A percentile compares a stretch with the other conserved stretches of the same genome.
Evolutionary conservation across 2,113 vertebrate species (phyloP).

Genomic region (Quiscalus mexicanus): DNA sequence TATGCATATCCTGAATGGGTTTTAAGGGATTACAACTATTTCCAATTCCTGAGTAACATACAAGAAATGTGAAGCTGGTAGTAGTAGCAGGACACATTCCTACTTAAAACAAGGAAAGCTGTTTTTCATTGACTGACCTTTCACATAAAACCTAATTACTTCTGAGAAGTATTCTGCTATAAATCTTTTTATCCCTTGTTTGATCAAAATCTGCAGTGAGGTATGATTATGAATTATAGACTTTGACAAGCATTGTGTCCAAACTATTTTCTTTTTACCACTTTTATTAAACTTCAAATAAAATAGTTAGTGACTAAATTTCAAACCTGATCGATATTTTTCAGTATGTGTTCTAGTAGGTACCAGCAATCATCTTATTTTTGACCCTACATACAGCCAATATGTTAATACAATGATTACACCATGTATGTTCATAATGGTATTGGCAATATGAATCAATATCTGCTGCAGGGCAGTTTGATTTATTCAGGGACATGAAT

Average conservation of each 20-base stretch:
- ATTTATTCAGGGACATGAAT: constrained; percentile 87
- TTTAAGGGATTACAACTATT: neutral
- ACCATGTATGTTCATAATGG: constrained; percentile 79
- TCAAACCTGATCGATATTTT: neutral
- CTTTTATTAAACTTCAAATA: neutral
- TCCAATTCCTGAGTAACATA: neutral
- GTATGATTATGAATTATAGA: neutral
- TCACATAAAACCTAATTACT: neutral
- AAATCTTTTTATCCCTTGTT: neutral
- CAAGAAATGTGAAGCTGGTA: neutral
- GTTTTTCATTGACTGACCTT: constrained; percentile 11
- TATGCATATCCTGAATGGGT: neutral
- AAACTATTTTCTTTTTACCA: neutral
- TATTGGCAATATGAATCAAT: constrained; percentile 88
- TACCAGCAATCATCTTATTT: constrained; percentile 32
- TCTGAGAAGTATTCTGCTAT: neutral
- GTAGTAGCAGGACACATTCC: neutral
- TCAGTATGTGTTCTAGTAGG: neutral
- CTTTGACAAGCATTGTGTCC: neutral
- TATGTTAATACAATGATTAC: constrained; percentile 68
- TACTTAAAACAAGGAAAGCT: neutral
- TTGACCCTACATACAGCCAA: constrained; percentile 35
- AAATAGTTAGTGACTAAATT: neutral
- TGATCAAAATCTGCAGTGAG: neutral
- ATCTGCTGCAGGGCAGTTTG: constrained; percentile 82